Base-by-base conservation (phyloP, 2,797 vertebrate genomes). In the Gallirallus australis region DNA sequence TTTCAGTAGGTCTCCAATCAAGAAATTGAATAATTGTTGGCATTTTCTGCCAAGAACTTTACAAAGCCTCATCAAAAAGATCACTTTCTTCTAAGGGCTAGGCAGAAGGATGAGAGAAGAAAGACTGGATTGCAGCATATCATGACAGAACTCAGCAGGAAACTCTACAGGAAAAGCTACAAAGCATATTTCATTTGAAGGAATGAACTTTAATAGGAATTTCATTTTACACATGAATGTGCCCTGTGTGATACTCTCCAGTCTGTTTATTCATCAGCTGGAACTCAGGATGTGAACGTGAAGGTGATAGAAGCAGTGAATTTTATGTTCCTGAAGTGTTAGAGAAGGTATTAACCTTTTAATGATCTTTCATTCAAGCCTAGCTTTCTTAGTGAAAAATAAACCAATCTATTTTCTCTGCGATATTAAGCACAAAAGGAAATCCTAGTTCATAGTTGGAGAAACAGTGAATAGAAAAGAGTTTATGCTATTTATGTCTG, bases 221-320 rank as follows among this genome's bases (percentile, higher is more conserved):
- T 96, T 86, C 50, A 92, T 95, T 97, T 97, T 97, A 94, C 73
- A 94, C 92, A 83, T 85, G 92, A 93, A 82, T 86, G 72, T 96
- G 79, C 91, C 79, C 79, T 79, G 40, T 94, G 89, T 94, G 92
- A 97, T 97, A 95, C 97, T 96, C 94, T 94, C 68, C 86, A 95
- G 60, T 85, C 78, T 97, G 94, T 97, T 97, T 97, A 94, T 95
- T 96, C 94, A 97, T 96, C 97, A 96, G 78, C 89, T 97, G 80
- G 60, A 95, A 85, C 76, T 95, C 78, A 19, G 28, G 72, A 95
- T 95, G 92, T 64, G 76, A 96, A 95, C 14, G 28, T 76, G 80
- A 95, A 97, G 66, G 70, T 94, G 90, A 97, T 57, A 89, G 68
- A n/a, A 94, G 31, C 54, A 79, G 53, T 7, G 11, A 93, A 81